Evolutionary conservation across 2,113 vertebrate genomes (phyloP), one percentile per base, ranked within the genome.

Genomic region (Petrocephalus microphthalmus): DNA sequence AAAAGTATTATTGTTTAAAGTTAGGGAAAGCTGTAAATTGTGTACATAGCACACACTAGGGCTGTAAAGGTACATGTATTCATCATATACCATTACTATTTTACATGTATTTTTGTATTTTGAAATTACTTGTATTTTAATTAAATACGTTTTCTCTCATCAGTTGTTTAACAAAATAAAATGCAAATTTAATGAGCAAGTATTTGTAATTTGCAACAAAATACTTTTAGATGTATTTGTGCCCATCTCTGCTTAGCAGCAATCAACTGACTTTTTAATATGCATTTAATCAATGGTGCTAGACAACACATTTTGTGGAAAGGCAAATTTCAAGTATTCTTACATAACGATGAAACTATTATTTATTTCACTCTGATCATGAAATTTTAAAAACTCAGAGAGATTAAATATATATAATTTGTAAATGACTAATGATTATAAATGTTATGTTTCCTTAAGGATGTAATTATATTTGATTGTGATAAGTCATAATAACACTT

Each of bases 381-480:
- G 33, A 78, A 78, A 78, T 78, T 78, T 78, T 7, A 78, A 78
- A 78, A 78, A 67, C 60, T 67, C 60, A 0, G 67, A 33, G 22
- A 37, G 67, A 78, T 42, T 78, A 78, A 78, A 33, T 6, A 78
- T 78, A 78, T 33, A 78, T 78, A 78, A 78, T 78, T 78, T 78
- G 71, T 78, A 78, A 78, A 33, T 78, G 29, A 78, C 71, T 78
- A 78, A 37, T 78, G 33, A 78, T 78, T 78, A 78, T 42, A 78
- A 78, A 78, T 78, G 71, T 78, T 78, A 67, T 67, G 33, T 17
- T 78, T 78, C 71, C 71, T 78, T 78, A 78, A 78, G 71, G 71
- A 78, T 78, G 71, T 78, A 78, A 78, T 78, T 78, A 78, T 78
- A 78, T 42, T 78, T 78, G 71, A 78, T 78, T 78, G 71, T 42